phyloP scores from a whole-genome alignment of 2,797 vertebrate species.

The Champsocephalus gunnari region DNA sequence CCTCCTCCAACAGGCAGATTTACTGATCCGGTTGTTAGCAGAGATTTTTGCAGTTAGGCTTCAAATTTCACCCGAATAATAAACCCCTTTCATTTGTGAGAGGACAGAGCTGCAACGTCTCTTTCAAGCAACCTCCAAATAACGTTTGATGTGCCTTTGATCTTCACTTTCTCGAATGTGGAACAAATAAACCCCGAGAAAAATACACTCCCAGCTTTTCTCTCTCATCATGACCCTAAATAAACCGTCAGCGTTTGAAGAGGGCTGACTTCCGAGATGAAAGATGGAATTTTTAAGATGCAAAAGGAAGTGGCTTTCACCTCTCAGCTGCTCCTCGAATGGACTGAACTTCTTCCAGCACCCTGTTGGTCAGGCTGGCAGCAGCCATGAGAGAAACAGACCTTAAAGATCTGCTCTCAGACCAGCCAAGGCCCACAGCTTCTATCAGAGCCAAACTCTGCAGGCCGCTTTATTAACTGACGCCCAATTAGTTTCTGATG shows the following conservation, averaged over 20 bases:
- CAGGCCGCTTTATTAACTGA: slow-evolving; percentile 69
- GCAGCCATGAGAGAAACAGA: slow-evolving; percentile 48
- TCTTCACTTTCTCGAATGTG: slow-evolving; percentile 48
- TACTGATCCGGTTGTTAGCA: slow-evolving; percentile 58
- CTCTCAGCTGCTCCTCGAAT: slow-evolving; percentile 51
- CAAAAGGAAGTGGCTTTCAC: slow-evolving; percentile 53
- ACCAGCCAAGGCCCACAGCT: slow-evolving; percentile 54
- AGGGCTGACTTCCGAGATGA: slow-evolving; percentile 44
- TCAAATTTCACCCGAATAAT: slow-evolving; percentile 36
- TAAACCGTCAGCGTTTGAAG: slow-evolving; percentile 57
- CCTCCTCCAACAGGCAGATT: slow-evolving; percentile 65
- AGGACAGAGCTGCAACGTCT: slow-evolving; percentile 30
- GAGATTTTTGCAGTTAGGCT: slow-evolving; percentile 51
- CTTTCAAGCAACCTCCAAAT: slow-evolving; percentile 43
- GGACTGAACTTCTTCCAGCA: slow-evolving; percentile 66
- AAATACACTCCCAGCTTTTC: slow-evolving; percentile 24
- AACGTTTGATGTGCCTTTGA: slow-evolving; percentile 56
- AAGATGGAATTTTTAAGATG: slow-evolving; percentile 55
- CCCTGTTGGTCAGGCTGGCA: slow-evolving; percentile 62
- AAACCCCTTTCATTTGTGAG: slow-evolving; percentile 19
- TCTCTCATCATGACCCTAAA: slow-evolving; percentile 51
- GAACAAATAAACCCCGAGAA: slow-evolving; percentile 35
- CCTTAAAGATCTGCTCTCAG: slow-evolving; percentile 44
- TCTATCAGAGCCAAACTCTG: slow-evolving; percentile 56
- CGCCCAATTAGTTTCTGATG: slow-evolving; percentile 79